Percentiles rank a stretch among this genome's conserved stretches.
Evolutionary conservation across 1,140 invertebrate species (phyloP).

Genomic region (Stegodyphus dumicola): DNA sequence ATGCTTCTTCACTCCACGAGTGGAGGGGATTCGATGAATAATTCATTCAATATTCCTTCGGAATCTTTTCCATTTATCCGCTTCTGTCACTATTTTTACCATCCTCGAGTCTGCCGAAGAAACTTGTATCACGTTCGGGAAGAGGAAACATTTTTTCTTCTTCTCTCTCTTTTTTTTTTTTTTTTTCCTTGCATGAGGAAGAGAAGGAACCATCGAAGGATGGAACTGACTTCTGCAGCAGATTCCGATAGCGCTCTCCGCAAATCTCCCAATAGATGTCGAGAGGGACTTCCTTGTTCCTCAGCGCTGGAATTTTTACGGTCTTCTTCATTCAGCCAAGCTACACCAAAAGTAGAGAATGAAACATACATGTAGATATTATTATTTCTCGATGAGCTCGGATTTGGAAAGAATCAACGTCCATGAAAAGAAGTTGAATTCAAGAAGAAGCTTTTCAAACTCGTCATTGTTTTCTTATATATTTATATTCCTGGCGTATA

Average conservation of each 20-base stretch:
- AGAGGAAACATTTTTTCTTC: conserved; percentile 53
- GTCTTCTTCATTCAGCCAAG: conserved; percentile 35
- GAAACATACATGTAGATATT: conserved; percentile 44
- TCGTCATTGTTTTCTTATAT: no score
- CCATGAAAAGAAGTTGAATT: no score
- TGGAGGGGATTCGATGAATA: conserved; percentile 56
- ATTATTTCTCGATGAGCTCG: conserved; percentile 22
- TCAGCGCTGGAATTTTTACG: conserved; percentile 10
- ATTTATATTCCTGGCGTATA: no score
- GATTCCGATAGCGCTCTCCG: conserved; percentile 16
- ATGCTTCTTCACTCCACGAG: conserved; percentile 15
- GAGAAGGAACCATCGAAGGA: conserved; percentile 28
- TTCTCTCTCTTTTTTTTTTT: conserved; percentile 16
- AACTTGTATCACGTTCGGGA: conserved; percentile 57
- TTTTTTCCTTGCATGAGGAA: conserved; percentile 25
- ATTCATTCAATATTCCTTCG: conserved; percentile 61
- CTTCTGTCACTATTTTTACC: conserved; percentile 53
- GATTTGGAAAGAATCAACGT: conserved; percentile 26
- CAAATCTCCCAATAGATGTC: conserved; percentile 51
- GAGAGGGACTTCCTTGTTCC: neutral
- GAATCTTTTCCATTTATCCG: conserved; percentile 61
- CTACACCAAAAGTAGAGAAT: conserved; percentile 1
- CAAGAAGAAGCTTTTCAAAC: no score
- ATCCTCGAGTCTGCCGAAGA: conserved; percentile 36
- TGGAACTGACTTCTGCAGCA: conserved; percentile 33